Conservation (phyloP, 2,888 invertebrate species). For the Diarsia mendica region DNA sequence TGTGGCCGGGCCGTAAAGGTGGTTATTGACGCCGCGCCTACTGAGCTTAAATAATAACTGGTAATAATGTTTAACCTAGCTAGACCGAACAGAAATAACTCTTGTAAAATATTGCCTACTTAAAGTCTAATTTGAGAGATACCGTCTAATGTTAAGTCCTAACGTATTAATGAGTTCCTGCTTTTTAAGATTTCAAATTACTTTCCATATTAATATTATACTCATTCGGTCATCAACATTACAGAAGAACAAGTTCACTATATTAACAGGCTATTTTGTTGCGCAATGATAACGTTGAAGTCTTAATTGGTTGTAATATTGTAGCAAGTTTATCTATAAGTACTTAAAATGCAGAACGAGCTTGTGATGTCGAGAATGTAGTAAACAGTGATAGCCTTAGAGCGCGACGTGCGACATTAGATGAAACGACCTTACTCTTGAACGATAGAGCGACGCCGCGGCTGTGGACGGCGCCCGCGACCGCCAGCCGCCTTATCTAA, state of each 20-base stretch:
- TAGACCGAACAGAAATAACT: background rate
- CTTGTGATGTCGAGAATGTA: conserved; percentile 32
- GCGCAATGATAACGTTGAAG: conserved; percentile 12
- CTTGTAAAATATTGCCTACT: background rate
- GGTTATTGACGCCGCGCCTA: conserved; percentile 38
- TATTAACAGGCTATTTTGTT: conserved; percentile 4
- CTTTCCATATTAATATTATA: background rate
- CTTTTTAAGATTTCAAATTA: conserved; percentile 2
- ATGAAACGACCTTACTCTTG: conserved; percentile 87
- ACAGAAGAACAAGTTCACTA: background rate
- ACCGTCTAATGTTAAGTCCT: background rate
- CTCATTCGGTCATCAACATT: background rate
- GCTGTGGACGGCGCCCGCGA: conserved; percentile 74
- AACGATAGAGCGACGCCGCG: conserved; percentile 82
- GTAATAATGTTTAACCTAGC: conserved; percentile 15
- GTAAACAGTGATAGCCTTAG: conserved; percentile 51
- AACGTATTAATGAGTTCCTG: background rate
- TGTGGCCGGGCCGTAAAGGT: no score
- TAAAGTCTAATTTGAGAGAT: conserved; percentile 11
- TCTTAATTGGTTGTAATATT: conserved; percentile 10
- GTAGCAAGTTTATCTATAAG: conserved; percentile 6
- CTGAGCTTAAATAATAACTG: conserved; percentile 30
- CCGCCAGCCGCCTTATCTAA: conserved; percentile 76
- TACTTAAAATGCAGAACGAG: conserved; percentile 12
- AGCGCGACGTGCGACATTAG: conserved; percentile 72